Evolutionary conservation across 2,888 invertebrate species (phyloP).

Genomic region (Volucella zonaria): DNA sequence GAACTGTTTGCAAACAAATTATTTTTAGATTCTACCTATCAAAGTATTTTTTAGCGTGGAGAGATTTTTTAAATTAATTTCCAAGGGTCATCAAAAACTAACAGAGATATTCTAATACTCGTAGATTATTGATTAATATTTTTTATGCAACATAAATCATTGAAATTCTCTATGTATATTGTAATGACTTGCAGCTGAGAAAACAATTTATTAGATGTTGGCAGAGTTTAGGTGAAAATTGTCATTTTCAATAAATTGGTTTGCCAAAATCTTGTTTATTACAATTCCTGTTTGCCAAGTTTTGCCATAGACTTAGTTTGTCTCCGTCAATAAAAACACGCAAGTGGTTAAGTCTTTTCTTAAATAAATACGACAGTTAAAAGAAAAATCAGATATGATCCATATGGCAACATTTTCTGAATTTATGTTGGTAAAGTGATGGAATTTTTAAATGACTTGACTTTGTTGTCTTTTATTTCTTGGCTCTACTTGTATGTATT

Average conservation of each 20-base stretch:
- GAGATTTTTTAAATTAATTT: not conserved
- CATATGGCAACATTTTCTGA: too few species aligned
- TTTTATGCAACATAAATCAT: too few species aligned
- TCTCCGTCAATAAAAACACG: not conserved
- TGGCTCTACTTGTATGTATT: too few species aligned
- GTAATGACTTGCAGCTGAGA: not conserved
- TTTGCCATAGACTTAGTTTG: not conserved
- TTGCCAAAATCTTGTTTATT: constrained; percentile 16
- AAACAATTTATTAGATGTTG: not conserved
- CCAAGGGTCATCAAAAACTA: constrained; percentile 41
- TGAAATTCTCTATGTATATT: too few species aligned
- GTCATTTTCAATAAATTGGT: constrained; percentile 2
- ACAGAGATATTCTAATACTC: not conserved
- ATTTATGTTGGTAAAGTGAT: too few species aligned
- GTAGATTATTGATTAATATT: constrained; percentile 3
- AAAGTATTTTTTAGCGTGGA: not conserved
- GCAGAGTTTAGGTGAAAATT: not conserved
- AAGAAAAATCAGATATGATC: too few species aligned
- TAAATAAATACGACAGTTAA: too few species aligned
- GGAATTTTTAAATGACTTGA: too few species aligned
- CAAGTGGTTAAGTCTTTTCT: constrained; percentile 3
- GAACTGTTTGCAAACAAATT: constrained; percentile 39
- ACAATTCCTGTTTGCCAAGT: not conserved
- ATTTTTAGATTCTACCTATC: constrained; percentile 25
- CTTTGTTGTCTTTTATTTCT: too few species aligned